Conservation (phyloP, 1,140 invertebrate genomes). For the Drosophila aff. region DNA sequence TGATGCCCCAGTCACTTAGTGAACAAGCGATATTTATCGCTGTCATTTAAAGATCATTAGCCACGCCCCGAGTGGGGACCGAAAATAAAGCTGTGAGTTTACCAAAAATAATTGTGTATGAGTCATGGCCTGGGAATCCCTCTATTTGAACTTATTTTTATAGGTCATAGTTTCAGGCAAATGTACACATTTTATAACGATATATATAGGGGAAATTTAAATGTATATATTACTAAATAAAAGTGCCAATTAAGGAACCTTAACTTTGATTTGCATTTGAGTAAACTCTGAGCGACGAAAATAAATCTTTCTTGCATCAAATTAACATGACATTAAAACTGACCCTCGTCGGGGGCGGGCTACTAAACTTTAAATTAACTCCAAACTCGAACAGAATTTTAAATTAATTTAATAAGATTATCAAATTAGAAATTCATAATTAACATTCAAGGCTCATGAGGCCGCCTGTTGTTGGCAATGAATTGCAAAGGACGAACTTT, state of each 20-base stretch:
- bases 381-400: slow-evolving; percentile 76
- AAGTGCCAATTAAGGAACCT: not conserved
- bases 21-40: slow-evolving; percentile 55
- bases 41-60: slow-evolving; percentile 67
- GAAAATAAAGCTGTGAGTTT: slow-evolving; percentile 13
- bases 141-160: not conserved
- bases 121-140: slow-evolving; percentile 15
- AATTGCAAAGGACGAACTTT: slow-evolving; percentile 56
- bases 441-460: slow-evolving; percentile 65
- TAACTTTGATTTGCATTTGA: slow-evolving; percentile 7
- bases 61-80: slow-evolving; percentile 38
- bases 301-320: slow-evolving; percentile 44
- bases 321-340: slow-evolving; percentile 69
- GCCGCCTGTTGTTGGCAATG: slow-evolving; percentile 24
- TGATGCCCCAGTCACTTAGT: slow-evolving; percentile 9
- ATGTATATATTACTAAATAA: too few species aligned
- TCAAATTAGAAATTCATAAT: slow-evolving; percentile 83
- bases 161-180: not conserved
- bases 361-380: slow-evolving; percentile 79
- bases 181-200: not conserved
- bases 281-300: not conserved
- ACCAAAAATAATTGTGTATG: not conserved
- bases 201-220: too few species aligned
- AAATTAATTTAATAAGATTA: slow-evolving; percentile 84
- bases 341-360: slow-evolving; percentile 7